phyloP scores from a whole-genome alignment of 64 coral and sea anemone genomes.

The Pachyseris speciosa region DNA sequence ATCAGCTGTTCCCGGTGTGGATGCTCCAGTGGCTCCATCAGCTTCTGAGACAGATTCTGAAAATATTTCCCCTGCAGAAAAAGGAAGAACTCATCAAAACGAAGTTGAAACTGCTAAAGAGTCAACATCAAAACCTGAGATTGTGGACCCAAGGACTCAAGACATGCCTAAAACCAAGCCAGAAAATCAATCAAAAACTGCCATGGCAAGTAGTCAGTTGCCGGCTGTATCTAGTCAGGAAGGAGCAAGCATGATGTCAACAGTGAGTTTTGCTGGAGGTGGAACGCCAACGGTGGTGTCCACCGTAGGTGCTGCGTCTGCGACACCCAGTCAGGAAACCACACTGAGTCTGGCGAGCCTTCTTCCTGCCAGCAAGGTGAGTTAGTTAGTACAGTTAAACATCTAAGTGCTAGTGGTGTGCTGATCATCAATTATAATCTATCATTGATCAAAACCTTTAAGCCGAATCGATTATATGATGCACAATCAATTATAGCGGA shows the following conservation, averaged over 20 bases:
- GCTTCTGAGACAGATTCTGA: not conserved
- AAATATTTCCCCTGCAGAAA: not conserved
- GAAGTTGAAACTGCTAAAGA: not conserved
- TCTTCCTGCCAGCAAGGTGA: not conserved
- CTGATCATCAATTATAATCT: too few species aligned
- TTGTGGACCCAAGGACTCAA: not conserved
- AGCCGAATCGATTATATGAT: too few species aligned
- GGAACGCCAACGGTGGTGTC: not conserved
- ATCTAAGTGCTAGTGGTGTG: too few species aligned
- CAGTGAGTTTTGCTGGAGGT: not conserved
- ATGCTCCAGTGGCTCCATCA: not conserved
- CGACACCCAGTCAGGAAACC: not conserved
- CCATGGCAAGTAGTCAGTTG: not conserved
- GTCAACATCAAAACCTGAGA: not conserved
- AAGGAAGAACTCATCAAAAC: not conserved
- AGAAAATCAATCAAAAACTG: not conserved
- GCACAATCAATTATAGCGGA: too few species aligned
- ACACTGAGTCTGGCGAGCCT: not conserved
- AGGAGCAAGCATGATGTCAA: not conserved
- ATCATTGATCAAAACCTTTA: too few species aligned
- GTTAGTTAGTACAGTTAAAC: too few species aligned
- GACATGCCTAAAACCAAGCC: not conserved
- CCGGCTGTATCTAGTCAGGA: not conserved
- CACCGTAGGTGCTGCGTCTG: not conserved
- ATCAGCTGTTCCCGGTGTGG: not conserved